Evolutionary conservation across 2,797 vertebrate species (phyloP), one percentile per base, ranked within the genome.

Genomic region (Carapus acus): DNA sequence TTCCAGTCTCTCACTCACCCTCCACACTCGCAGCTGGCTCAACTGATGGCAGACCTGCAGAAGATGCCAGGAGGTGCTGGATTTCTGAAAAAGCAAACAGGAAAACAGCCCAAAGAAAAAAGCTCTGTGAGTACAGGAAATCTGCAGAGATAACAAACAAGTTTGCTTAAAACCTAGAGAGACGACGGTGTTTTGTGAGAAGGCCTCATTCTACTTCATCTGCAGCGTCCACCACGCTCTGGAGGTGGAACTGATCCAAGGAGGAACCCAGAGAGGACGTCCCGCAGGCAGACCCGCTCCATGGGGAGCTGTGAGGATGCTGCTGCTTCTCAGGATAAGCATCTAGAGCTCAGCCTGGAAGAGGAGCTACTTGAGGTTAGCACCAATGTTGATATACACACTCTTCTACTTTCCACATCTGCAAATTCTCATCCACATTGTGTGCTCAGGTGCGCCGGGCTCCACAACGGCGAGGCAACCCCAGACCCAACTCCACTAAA

Each of bases 41-140:
- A 85, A 67, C 74, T 91, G 60, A 88, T 91, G 87, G 88, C 88
- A 14, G 90, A 90, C 49, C 71, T 91, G 45, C 75, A 90, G 42
- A 88, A 84, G 62, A 85, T 90, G 73, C 83, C 87, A 8, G 85
- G 81, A 50, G 61, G 63, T 3, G 69, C 65, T 14, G 67, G 67
- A 1, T 6, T 84, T 27, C 50, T 86, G 48, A 77, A 79, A 47
- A 80, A 73, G 43, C 63, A 75, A 46, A 41, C 50, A 20, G 48
- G 15, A 27, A 78, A 73, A 58, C 57, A 13, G n/a, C 54, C 62
- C 24, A 87, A 83, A 49, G 63, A 58, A 24, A 73, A 21, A 52
- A 44, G 41, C 16, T 49, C 68, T 27, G 86, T 86, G 57, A 84
- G 86, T 81, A 42, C 2, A 41, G 16, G 50, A 22, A n/a, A n/a